phyloP scores from a whole-genome alignment of 1,140 invertebrate genomes.

The Drosophila saltans region DNA sequence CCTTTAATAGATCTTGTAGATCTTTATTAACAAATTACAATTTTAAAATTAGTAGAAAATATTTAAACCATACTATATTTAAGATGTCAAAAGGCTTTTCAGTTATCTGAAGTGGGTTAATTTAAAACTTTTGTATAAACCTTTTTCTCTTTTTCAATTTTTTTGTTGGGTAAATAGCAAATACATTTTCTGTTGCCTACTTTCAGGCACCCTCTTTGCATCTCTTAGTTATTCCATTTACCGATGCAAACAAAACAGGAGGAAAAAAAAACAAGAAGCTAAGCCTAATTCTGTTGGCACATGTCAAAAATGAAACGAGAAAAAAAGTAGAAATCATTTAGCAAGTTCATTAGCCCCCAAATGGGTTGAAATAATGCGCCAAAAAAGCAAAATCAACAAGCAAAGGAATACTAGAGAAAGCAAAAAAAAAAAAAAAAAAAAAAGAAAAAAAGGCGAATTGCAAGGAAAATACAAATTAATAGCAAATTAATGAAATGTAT shows the following conservation, averaged over 20 bases:
- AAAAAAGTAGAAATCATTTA: slow-evolving; percentile 33
- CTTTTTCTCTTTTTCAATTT: neutral
- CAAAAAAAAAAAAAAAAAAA: slow-evolving; percentile 1
- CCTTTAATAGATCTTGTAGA: too few relatives aligned
- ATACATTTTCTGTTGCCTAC: slow-evolving; percentile 70
- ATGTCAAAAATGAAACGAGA: slow-evolving; percentile 49
- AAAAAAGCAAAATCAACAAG: slow-evolving; percentile 58
- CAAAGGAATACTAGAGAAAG: neutral
- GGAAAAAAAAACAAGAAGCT: slow-evolving; percentile 56
- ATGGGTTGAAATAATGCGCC: slow-evolving; percentile 75
- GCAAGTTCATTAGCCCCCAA: slow-evolving; percentile 77
- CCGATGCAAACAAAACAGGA: neutral
- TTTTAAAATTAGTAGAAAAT: too few relatives aligned
- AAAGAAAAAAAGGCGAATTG: slow-evolving; percentile 40
- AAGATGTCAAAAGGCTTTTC: too few relatives aligned
- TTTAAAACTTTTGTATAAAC: neutral
- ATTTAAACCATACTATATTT: too few relatives aligned
- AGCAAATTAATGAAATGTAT: slow-evolving; percentile 78
- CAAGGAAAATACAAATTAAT: slow-evolving; percentile 81
- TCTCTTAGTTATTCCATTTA: slow-evolving; percentile 27
- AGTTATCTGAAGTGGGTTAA: too few relatives aligned
- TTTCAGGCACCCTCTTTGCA: slow-evolving; percentile 49
- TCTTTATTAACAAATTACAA: too few relatives aligned
- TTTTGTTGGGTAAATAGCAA: slow-evolving; percentile 7
- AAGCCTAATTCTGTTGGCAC: slow-evolving; percentile 51